A percentile compares a stretch with the other conserved stretches of the same genome.
Evolutionary conservation across 2,113 vertebrate species (phyloP).

Genomic region (Corvus moneduloides): DNA sequence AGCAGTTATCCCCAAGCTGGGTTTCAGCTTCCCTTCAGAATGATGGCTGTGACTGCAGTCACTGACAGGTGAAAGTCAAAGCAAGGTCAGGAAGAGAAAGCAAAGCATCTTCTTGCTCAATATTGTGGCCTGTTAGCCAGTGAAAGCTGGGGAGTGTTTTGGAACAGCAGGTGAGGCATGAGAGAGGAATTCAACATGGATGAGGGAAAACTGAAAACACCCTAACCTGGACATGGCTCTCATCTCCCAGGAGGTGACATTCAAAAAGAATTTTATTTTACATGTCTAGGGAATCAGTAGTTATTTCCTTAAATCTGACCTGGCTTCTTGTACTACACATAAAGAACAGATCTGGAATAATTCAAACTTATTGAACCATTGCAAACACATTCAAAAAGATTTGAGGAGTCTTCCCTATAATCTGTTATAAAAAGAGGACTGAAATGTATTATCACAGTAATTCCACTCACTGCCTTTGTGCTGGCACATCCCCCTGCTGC

Average conservation of each 20-base stretch:
- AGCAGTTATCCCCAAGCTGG: neutral
- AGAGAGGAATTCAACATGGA: neutral
- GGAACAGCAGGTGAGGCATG: neutral
- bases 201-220: neutral
- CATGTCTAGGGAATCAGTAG: neutral
- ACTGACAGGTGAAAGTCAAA: neutral
- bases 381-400: neutral
- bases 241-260: neutral
- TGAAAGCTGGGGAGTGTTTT: neutral
- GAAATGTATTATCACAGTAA: neutral
- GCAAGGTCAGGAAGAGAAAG: neutral
- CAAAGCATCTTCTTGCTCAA: neutral
- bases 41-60: neutral
- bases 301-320: neutral
- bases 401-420: neutral
- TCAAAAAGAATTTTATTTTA: neutral
- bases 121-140: neutral
- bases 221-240: rapidly evolving
- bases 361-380: neutral
- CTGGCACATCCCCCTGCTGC: neutral
- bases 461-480: neutral
- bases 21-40: neutral
- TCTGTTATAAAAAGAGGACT: neutral
- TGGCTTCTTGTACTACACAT: neutral
- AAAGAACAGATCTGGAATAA: neutral